Conservation (phyloP, 2,113 vertebrate species). For the Ursus arctos region DNA sequence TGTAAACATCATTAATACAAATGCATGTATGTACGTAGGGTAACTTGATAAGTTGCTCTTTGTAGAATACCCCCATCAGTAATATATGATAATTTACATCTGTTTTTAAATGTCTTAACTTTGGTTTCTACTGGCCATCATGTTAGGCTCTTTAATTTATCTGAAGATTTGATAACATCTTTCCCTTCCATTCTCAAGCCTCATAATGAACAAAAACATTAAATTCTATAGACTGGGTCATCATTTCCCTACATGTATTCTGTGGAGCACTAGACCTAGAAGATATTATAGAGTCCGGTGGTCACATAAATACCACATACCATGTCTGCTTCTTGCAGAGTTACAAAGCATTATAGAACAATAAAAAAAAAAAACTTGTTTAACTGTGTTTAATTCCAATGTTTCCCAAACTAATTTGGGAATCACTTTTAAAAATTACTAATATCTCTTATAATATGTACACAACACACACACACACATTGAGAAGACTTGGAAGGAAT, state of each 20-base stretch:
- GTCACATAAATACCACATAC: not conserved
- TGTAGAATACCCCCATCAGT: not conserved
- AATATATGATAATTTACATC: not conserved
- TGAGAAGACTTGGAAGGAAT: not conserved
- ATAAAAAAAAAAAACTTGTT: not conserved
- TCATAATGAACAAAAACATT: not conserved
- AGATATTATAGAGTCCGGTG: not conserved
- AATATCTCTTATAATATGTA: not conserved
- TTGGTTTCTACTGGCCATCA: not conserved
- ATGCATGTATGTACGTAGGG: not conserved
- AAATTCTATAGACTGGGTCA: not conserved
- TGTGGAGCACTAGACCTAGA: not conserved
- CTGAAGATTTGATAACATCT: not conserved
- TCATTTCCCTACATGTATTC: not conserved
- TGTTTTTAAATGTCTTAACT: not conserved
- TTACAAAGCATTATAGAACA: not conserved
- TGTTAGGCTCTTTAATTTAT: not conserved
- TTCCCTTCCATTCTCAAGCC: not conserved
- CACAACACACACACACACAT: not conserved
- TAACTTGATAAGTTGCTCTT: not conserved
- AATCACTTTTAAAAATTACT: not conserved
- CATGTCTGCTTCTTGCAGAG: not conserved
- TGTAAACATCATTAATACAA: slow-evolving; percentile 11
- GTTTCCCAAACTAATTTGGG: not conserved
- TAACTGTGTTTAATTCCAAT: not conserved